Percentiles rank a stretch among this genome's conserved stretches.
These are phyloP conservation scores for Polydrusus cervinus DNA, from an alignment of 2,888 invertebrate genomes.

Conservation along the genomic window DNA sequence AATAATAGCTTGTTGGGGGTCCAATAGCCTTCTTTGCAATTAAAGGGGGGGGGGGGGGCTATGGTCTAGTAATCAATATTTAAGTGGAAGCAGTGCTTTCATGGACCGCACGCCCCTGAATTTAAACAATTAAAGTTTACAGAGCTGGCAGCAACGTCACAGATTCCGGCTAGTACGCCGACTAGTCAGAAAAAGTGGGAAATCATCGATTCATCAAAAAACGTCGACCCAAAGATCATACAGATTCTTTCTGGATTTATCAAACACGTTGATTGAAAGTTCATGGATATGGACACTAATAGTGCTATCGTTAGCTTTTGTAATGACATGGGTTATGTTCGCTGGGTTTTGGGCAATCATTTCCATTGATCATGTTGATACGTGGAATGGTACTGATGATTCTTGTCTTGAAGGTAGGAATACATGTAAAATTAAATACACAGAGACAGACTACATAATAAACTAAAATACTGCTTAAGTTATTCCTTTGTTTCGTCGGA, in stretches of 20 bases:
- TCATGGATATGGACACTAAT: slow-evolving; percentile 83
- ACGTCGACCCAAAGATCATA: slow-evolving; percentile 54
- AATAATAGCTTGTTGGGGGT: no score
- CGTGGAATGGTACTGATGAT: slow-evolving; percentile 71
- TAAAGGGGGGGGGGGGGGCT: no score
- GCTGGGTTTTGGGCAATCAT: slow-evolving; percentile 86
- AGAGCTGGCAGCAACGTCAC: slow-evolving; percentile 54
- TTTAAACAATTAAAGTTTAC: slow-evolving; percentile 37
- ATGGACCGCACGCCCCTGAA: no score
- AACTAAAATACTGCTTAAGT: no score
- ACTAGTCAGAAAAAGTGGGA: slow-evolving; percentile 63
- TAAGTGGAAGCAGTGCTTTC: no score
- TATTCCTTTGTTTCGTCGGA: no score
- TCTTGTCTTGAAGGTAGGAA: slow-evolving; percentile 54
- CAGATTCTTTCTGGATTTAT: slow-evolving; percentile 72
- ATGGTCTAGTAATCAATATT: no score
- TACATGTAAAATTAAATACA: no score
- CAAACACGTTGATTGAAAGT: slow-evolving; percentile 80
- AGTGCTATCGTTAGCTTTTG: slow-evolving; percentile 77
- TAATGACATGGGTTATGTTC: slow-evolving; percentile 85
- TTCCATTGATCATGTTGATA: slow-evolving; percentile 83
- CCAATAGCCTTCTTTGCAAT: no score
- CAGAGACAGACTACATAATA: no score
- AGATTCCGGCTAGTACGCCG: slow-evolving; percentile 56
- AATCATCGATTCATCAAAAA: slow-evolving; percentile 60